These are phyloP conservation scores for Xanthia icteritia DNA, from an alignment of 2,888 invertebrate species.

Conservation along the genomic window DNA sequence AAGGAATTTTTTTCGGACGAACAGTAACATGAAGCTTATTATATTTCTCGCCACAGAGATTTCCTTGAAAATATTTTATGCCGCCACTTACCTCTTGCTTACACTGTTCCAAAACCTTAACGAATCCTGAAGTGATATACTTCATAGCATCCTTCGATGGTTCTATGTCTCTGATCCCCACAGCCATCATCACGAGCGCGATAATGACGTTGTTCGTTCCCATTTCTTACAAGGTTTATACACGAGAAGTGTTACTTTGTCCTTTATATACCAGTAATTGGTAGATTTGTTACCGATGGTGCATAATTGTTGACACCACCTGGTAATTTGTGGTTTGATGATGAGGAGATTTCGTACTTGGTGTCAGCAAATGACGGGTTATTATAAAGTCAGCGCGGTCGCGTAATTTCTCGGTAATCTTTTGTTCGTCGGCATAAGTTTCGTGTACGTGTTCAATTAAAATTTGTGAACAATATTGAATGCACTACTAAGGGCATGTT, in stretches of 20 bases:
- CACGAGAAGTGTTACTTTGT: slow-evolving; percentile 1
- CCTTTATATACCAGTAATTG: slow-evolving; percentile 53
- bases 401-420: slow-evolving; percentile 12
- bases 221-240: slow-evolving; percentile 41
- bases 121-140: slow-evolving; percentile 76
- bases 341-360: slow-evolving; percentile 12
- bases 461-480: background rate
- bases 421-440: background rate
- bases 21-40: no score
- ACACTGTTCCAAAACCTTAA: slow-evolving; percentile 79
- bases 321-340: slow-evolving; percentile 21
- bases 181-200: slow-evolving; percentile 59
- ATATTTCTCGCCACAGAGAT: no score
- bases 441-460: slow-evolving; percentile 18
- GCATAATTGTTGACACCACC: slow-evolving; percentile 45
- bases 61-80: background rate
- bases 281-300: slow-evolving; percentile 4
- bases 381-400: slow-evolving; percentile 42
- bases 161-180: slow-evolving; percentile 57
- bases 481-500: background rate
- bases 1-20: no score
- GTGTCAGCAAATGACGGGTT: slow-evolving; percentile 34
- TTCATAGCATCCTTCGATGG: slow-evolving; percentile 76
- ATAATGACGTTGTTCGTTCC: slow-evolving; percentile 26
- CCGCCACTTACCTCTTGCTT: slow-evolving; percentile 75